Evolutionary conservation across 2,113 vertebrate species (phyloP), one percentile per base, ranked within the genome.

Genomic region (Ictalurus furcatus): DNA sequence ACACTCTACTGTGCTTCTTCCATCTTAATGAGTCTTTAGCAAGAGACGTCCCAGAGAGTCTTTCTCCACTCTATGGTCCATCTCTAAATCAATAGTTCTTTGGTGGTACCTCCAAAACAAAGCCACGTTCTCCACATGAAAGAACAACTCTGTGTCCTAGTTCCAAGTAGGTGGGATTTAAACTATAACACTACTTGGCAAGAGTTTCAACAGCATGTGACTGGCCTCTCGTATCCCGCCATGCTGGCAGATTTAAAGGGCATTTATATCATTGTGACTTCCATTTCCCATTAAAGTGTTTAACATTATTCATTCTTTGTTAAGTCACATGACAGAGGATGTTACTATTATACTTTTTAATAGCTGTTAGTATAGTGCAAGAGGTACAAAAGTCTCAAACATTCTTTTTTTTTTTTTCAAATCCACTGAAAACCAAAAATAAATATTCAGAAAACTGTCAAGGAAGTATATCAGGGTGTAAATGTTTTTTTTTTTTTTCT

Each of bases 1-100:
- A 54, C 40, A 52, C 79, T 80, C 37, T 37, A 76, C 85, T 86
- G 85, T 89, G 69, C 85, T 54, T 83, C 86, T 87, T 76, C 56
- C 90, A 92, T 92, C 81, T 85, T 88, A 89, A 91, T 87, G 90
- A 90, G 61, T 56, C 85, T 88, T 86, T 37, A 54, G 48, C 90
- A 84, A 88, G 61, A 83, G 73, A 91, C 81, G 5, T 44, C 82
- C 67, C 34, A 82, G 52, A 82, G 89, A 89, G 85, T 52, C 84
- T 83, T 89, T 90, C 86, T 81, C 67, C 84, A 82, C 89, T 89
- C 79, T 87, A 87, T 61, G 83, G 82, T 30, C 85, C 76, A 76
- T 30, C 58, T 30, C 54, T 34, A 86, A 37, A 85, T 73, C 85
- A 89, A 87, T 63, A 69, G 61, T 88, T 83, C 28, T 82, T 84